phyloP scores from a whole-genome alignment of 2,888 invertebrate genomes.

The Sinodicranocentrus sp. region DNA sequence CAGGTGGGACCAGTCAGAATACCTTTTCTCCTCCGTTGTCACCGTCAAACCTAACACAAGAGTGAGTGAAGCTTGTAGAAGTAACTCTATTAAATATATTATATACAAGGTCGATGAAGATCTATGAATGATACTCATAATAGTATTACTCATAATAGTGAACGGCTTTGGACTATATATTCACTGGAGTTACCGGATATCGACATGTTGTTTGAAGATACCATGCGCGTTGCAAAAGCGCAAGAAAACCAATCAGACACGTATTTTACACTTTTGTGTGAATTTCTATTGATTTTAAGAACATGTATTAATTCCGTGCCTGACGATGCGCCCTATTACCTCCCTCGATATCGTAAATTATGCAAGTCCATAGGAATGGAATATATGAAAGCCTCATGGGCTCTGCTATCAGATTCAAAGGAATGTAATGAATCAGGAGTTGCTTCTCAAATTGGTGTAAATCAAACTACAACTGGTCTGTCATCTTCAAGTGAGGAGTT shows the following conservation, averaged over 20 bases:
- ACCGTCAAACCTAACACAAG: constrained; percentile 59
- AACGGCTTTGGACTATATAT: constrained; percentile 85
- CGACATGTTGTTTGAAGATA: constrained; percentile 84
- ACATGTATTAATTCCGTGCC: constrained; percentile 70
- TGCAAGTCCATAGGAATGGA: constrained; percentile 74
- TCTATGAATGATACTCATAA: background rate
- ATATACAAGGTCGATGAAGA: too few relatives aligned
- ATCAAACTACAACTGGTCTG: constrained; percentile 23
- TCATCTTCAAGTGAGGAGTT: constrained; percentile 63
- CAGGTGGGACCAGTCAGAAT: constrained; percentile 24
- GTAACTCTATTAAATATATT: too few relatives aligned
- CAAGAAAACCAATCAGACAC: constrained; percentile 84
- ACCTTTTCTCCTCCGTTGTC: constrained; percentile 55
- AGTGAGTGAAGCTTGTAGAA: too few relatives aligned
- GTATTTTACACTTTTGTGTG: constrained; percentile 86
- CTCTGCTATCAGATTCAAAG: constrained; percentile 26
- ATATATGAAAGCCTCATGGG: constrained; percentile 63
- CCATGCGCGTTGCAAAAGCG: constrained; percentile 84
- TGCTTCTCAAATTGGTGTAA: background rate
- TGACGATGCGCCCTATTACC: constrained; percentile 52
- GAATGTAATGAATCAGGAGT: constrained; percentile 23
- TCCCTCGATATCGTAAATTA: constrained; percentile 61
- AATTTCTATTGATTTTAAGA: constrained; percentile 84
- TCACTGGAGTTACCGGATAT: constrained; percentile 84
- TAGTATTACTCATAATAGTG: too few relatives aligned